Base-by-base conservation (phyloP, 2,888 invertebrate species). In the Actias luna region DNA sequence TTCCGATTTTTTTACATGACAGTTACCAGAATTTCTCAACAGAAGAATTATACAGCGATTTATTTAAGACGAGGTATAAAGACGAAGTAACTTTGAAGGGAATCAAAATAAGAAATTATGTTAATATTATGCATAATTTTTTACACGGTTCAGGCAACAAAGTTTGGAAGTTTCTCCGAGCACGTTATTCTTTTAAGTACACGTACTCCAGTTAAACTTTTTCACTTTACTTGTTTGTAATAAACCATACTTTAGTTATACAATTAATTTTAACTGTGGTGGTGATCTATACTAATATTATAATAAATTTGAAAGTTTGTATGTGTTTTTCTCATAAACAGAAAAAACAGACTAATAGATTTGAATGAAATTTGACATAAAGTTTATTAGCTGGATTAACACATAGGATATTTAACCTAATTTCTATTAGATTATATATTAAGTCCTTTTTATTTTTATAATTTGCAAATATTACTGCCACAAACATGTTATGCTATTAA, bases 111-210 rank as follows among this genome's bases (percentile, higher is more conserved):
- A 64, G 59, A 61, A 61, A 61, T 61, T 64, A 64, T 64, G 61
- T 18, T 55, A 61, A 64, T 64, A 25, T 39, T 61, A 64, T 64
- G 64, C 64, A 59, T 61, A 64, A 59, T 64, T 52, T 61, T 59
- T 63, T 63, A 52, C 22, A 22, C 25, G 22, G 58, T 36, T 55
- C 50, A 35, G 58, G 55, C 14, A 42, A 60, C 39, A 60, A 60
- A 62, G 55, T 64, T 59, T 35, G 7, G 7, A 59, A 59, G 46
- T 61, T 52, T 10, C 29, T 61, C 22, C n/a, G 18, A 27, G 31
- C n/a, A 42, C 55, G 46, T 61, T 42, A 22, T 59, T 59, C 55
- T 60, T 61, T 59, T 59, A 39, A n/a, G 8, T 29, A 55, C 52
- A 14, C 18, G 27, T 8, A 18, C 25, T 55, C 3, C 18, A 16